Conservation (phyloP, 2,113 vertebrate species). For the Aspiorhynchus laticeps region DNA sequence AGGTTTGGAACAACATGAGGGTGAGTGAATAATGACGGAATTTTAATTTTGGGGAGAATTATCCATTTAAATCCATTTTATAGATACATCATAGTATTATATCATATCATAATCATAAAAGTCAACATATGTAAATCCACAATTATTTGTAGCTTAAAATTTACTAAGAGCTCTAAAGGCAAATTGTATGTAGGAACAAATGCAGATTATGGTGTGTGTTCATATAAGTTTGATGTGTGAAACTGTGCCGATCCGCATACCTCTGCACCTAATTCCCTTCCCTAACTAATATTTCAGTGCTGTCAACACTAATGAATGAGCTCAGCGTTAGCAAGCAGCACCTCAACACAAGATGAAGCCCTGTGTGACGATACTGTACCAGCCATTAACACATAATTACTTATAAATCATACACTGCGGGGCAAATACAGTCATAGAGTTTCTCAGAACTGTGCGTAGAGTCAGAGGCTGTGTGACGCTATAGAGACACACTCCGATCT, state of each 20-base stretch:
- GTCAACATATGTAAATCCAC: background rate
- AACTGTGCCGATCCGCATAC: background rate
- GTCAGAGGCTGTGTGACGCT: background rate
- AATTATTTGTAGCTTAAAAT: background rate
- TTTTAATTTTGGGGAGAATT: too few species aligned
- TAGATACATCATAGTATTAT: background rate
- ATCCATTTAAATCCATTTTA: too few species aligned
- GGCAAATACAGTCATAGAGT: background rate
- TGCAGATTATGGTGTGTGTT: background rate
- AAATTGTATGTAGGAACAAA: background rate
- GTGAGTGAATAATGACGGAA: too few species aligned
- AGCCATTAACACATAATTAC: slow-evolving; percentile 23
- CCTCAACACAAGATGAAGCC: background rate
- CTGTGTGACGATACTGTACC: slow-evolving; percentile 4
- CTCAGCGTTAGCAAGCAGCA: background rate
- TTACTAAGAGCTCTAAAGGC: background rate
- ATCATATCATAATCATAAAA: background rate
- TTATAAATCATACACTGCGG: slow-evolving; percentile 18
- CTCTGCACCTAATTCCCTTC: background rate
- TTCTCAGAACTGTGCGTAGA: background rate
- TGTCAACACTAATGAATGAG: background rate
- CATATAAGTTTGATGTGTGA: background rate
- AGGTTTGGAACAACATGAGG: too few species aligned
- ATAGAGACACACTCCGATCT: background rate
- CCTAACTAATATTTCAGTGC: slow-evolving; percentile 22